Evolutionary conservation across 2,113 vertebrate species (phyloP), one percentile per base, ranked within the genome.

Genomic region (Cynoglossus semilaevis): DNA sequence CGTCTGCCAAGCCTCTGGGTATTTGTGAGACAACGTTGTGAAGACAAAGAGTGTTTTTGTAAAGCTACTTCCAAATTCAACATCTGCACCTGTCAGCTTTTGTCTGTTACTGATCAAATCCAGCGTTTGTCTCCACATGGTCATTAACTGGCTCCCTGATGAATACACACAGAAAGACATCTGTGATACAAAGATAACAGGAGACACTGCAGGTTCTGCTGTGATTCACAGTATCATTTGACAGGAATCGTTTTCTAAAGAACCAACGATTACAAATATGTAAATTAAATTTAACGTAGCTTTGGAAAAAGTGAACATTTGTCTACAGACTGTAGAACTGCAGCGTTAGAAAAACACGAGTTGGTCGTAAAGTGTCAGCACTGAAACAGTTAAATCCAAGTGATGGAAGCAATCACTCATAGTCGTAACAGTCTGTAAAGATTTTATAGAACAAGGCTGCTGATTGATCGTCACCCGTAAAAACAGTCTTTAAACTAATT

Each of bases 11-110:
- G 48, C 47, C 45, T 50, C 61, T 3, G 66, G 57, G 8, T 58
- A 77, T 83, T 81, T 72, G 52, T 72, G 56, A 80, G 70, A 74
- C 67, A 75, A 73, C 65, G 15, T 5, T 13, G 47, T 18, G 18
- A 1, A 9, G 61, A 77, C 47, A 79, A 72, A 77, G 42, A 63
- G 51, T 22, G 51, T 51, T 29, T 74, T 56, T 74, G 51, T 74
- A 69, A 63, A 61, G 14, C 64, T 66, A 1, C 68, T 72, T 79
- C 34, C 11, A 63, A 48, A 85, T 79, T 75, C 51, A 75, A 62
- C 68, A 62, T 69, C 68, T 82, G 82, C 74, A 80, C 67, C 71
- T 80, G 65, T 60, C 74, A 62, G 67, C 57, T 64, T 74, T 82
- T 74, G 62, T 80, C 59, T 16, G 12, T 61, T n/a, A n/a, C n/a